Base-by-base conservation (phyloP, 2,797 vertebrate species). In the Rousettus madagascariensis region DNA sequence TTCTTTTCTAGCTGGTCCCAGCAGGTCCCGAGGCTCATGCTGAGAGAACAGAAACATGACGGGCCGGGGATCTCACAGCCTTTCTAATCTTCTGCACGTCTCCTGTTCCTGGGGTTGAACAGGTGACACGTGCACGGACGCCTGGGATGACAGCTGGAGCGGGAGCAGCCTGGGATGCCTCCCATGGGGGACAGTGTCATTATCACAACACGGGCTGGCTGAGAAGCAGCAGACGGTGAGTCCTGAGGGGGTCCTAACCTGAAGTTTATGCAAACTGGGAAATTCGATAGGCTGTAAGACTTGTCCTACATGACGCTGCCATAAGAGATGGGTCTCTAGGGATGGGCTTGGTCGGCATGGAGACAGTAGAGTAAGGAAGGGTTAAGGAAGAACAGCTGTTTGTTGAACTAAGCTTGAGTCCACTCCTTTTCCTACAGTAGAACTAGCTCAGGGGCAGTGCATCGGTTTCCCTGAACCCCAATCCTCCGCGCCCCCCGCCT, bases 161-260 rank as follows among this genome's bases (percentile, higher is more conserved):
- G 68, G 87, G 69, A 95, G 82, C 91, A 94, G 93, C 66, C 69
- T 46, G 59, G 13, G 36, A 86, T 49, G 53, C 65, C 46, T 91
- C 92, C 75, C 77, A 19, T 0, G 0, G 80, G 91, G 69, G 80
- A 92, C 66, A 85, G 69, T 1, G 1, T 95, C 90, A 36, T 96
- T 95, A 96, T 86, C 80, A 92, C 59, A 69, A 77, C 55, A 61
- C 0, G 26, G 78, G 63, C 33, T 36, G 49, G 78, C 92, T 95
- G 94, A 79, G 94, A 89, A 93, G 88, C 41, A 92, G 87, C 94
- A 97, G 95, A 85, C 16, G 63, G 93, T 59, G 55, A 90, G 93
- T 95, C 94, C 90, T 86, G 84, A 92, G 91, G 93, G 94, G 95
- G 93, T 79, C 95, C 92, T 95, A 90, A 96, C 77, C 92, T 94